Conservation (phyloP, 2,797 vertebrate genomes). For the Urocyon cinereoargenteus region DNA sequence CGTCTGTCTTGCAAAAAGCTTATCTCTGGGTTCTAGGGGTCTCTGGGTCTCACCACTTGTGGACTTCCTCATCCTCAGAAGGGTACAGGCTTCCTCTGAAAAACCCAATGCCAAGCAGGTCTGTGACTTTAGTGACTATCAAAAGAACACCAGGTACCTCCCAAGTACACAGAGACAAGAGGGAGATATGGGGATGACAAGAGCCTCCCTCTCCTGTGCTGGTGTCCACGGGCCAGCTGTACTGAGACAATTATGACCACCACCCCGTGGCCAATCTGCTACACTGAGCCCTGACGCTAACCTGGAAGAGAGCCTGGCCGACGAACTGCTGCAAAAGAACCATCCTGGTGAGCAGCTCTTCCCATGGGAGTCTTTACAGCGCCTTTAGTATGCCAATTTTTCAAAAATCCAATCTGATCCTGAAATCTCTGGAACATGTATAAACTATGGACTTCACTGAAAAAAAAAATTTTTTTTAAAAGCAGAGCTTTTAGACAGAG, state of each 20-base stretch:
- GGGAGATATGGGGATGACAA: background rate
- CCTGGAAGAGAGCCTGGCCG: background rate
- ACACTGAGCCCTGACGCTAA: accelerated
- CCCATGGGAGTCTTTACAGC: background rate
- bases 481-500: background rate
- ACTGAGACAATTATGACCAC: background rate
- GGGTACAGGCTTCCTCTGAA: background rate
- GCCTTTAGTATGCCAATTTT: background rate
- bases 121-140: background rate
- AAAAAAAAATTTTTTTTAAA: background rate
- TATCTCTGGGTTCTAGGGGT: background rate
- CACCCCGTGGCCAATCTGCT: accelerated
- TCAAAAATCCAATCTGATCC: background rate
- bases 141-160: background rate
- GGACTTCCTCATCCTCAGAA: background rate
- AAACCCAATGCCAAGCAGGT: background rate
- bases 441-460: background rate
- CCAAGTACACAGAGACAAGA: background rate
- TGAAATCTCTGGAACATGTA: background rate
- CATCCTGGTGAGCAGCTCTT: background rate
- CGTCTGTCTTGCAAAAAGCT: background rate
- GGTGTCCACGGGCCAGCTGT: accelerated
- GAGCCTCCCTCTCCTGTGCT: background rate
- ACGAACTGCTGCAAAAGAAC: background rate
- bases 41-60: background rate